These are phyloP conservation scores for Gobius niger DNA, from an alignment of 2,113 vertebrate species.

Conservation along the genomic window DNA sequence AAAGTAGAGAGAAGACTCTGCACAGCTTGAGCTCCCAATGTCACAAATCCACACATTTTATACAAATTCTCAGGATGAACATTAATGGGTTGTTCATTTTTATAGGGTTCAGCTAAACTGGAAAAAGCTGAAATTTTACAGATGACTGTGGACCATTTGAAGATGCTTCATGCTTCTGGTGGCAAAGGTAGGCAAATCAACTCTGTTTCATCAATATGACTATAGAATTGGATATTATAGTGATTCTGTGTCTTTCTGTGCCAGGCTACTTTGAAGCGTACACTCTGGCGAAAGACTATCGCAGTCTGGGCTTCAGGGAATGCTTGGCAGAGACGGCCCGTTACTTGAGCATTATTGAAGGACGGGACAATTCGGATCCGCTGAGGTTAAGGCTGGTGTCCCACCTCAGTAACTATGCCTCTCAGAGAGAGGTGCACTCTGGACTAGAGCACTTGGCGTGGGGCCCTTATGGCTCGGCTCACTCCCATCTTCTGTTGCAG, in stretches of 20 bases:
- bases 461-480: constrained; percentile 84
- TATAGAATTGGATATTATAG: background rate
- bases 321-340: constrained; percentile 95
- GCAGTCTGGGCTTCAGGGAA: constrained; percentile 96
- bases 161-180: constrained; percentile 94
- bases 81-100: background rate
- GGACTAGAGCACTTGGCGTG: constrained; percentile 91
- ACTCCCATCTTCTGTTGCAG: constrained; percentile 85
- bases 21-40: too few relatives aligned
- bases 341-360: constrained; percentile 93
- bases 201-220: too few relatives aligned
- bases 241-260: constrained; percentile 11
- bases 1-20: too few relatives aligned
- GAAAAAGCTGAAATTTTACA: constrained; percentile 98
- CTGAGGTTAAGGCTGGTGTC: constrained; percentile 91
- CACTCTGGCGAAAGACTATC: constrained; percentile 95
- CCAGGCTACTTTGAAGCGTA: constrained; percentile 96
- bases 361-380: constrained; percentile 87
- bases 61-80: background rate
- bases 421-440: constrained; percentile 89
- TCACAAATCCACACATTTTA: too few relatives aligned
- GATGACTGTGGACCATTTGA: constrained; percentile 98
- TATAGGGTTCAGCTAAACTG: constrained; percentile 92
- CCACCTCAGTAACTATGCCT: constrained; percentile 93
- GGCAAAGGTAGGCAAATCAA: constrained; percentile 84